phyloP scores from a whole-genome alignment of 2,888 invertebrate species.

The Tortrix viridana region DNA sequence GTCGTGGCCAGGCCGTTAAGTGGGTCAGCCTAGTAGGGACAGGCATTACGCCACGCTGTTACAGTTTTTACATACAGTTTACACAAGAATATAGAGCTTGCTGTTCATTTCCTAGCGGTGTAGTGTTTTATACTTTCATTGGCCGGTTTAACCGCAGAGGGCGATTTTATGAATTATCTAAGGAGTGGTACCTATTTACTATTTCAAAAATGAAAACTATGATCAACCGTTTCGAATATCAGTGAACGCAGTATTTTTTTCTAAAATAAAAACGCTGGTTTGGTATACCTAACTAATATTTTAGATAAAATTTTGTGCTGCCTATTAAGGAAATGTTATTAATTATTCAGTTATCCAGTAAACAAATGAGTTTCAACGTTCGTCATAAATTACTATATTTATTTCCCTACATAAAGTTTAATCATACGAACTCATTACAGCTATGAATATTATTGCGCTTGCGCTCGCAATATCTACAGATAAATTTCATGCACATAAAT shows the following conservation, averaged over 20 bases:
- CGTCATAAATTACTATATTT: slow-evolving; percentile 6
- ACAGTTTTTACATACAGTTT: slow-evolving; percentile 13
- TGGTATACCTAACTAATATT: too few relatives aligned
- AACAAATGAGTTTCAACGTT: slow-evolving; percentile 1
- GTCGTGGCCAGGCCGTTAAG: too few relatives aligned
- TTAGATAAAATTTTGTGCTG: too few relatives aligned
- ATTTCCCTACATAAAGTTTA: background rate
- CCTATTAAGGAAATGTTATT: background rate
- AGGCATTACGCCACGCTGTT: slow-evolving; percentile 47
- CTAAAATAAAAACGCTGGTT: too few relatives aligned
- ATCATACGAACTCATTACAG: slow-evolving; percentile 2
- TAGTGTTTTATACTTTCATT: background rate
- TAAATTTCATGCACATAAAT: slow-evolving; percentile 21
- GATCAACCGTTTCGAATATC: too few relatives aligned
- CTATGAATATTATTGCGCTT: slow-evolving; percentile 6
- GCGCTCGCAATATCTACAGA: slow-evolving; percentile 5
- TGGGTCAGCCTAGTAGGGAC: slow-evolving; percentile 62
- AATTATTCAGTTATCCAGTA: slow-evolving; percentile 3
- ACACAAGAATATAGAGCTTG: slow-evolving; percentile 12
- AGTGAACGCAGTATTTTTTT: too few relatives aligned
- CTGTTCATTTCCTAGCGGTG: background rate
- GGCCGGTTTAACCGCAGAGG: background rate
- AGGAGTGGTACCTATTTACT: too few relatives aligned
- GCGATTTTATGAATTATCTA: background rate
- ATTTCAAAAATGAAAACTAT: too few relatives aligned